Evolutionary conservation across 1,140 invertebrate genomes (phyloP), one percentile per base, ranked within the genome.

Genomic region (Oryzaephilus surinamensis): DNA sequence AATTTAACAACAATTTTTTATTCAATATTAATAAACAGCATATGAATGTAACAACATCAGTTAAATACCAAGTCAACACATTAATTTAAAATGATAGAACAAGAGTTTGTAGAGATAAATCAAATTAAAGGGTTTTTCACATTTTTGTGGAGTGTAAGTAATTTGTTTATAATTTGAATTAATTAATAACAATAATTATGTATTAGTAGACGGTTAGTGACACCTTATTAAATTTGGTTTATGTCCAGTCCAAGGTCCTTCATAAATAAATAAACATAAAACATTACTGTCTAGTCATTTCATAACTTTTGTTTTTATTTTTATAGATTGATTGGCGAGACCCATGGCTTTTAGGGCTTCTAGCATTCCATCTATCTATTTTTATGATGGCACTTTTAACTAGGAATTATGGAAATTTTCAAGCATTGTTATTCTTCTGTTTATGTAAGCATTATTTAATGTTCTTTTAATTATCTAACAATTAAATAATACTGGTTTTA

Each of bases 311-410:
- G 8, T 40, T 41, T 26, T 32, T 48, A 50, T 46, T 55, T 19
- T 76, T 77, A 32, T 64, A 90, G 87, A 85, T 90, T 58, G 85
- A 91, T 57, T 91, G 85, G 85, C 70, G 72, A 46, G 87, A 91
- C 65, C 84, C 86, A 27, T 88, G 84, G 84, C 66, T 90, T 7
- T 79, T 84, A 34, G 74, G 74, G 11, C 56, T 90, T 3, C 58
- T 89, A 38, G 65, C 72, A 18, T 79, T 86, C 58, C 86, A 91
- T 55, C 60, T 87, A 27, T 61, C 78, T 19, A 72, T 87, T 5
- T 87, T 84, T 30, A 69, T 84, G 47, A 81, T 78, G 31, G 82
- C 83, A 17, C 62, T 89, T 24, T 71, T 84, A 44, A 89, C 85
- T 26, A 70, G 84, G 49, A 87, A 88, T 64, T 79, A 86, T 69